A percentile compares a stretch with the other conserved stretches of the same genome.
These are phyloP conservation scores for Hanleya hanleyi DNA, from an alignment of 2,888 invertebrate genomes.

Conservation along the genomic window DNA sequence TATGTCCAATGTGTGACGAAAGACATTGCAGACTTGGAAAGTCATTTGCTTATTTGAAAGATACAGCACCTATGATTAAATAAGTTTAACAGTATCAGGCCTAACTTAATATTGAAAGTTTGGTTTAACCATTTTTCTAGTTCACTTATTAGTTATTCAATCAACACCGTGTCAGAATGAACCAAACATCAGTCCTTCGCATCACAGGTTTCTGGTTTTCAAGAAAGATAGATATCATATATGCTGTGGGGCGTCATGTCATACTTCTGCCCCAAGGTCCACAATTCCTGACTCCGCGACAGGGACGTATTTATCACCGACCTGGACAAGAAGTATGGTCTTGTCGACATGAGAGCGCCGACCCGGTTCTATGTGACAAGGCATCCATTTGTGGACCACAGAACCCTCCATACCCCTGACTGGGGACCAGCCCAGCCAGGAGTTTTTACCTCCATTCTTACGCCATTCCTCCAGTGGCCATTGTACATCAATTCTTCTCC, in stretches of 20 bases:
- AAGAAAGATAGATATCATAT: constrained; percentile 6
- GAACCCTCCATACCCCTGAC: constrained; percentile 92
- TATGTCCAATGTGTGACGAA: no score
- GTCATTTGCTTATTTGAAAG: no score
- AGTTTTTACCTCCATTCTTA: constrained; percentile 87
- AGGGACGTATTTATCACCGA: constrained; percentile 94
- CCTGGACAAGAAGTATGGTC: constrained; percentile 91
- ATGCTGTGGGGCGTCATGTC: constrained; percentile 25
- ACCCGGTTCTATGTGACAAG: constrained; percentile 90
- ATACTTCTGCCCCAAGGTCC: constrained; percentile 69
- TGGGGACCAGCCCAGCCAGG: constrained; percentile 94
- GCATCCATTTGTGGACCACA: constrained; percentile 95
- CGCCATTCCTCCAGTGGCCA: constrained; percentile 96
- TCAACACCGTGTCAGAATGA: no score
- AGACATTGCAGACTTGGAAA: no score
- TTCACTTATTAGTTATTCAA: no score
- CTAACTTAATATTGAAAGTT: no score
- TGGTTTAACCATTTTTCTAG: no score
- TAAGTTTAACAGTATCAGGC: no score
- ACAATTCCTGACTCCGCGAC: constrained; percentile 90
- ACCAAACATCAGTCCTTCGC: no score
- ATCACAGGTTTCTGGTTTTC: no score
- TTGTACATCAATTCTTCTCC: constrained; percentile 91
- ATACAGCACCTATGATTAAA: no score
- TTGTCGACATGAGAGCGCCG: constrained; percentile 93